These are phyloP conservation scores for Nyctalus aviator DNA, from an alignment of 2,797 vertebrate species.

Conservation along the genomic window DNA sequence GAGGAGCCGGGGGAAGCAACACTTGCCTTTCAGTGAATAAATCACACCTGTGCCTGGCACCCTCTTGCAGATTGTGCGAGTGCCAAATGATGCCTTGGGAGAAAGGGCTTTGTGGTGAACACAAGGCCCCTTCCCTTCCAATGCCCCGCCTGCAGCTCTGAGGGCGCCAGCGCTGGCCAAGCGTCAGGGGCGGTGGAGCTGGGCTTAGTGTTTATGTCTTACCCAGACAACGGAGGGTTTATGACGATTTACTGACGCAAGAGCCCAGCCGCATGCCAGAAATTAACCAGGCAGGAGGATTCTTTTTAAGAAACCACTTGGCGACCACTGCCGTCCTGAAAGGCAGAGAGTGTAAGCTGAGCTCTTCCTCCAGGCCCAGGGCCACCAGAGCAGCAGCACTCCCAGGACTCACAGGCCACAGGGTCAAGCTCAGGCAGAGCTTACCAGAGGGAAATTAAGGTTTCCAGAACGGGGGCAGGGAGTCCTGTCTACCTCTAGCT, in stretches of 20 bases:
- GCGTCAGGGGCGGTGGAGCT: slow-evolving; percentile 67
- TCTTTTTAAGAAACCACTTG: slow-evolving; percentile 82
- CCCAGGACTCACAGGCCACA: neutral
- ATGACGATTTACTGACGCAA: slow-evolving; percentile 88
- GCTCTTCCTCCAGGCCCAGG: neutral
- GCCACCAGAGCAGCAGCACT: neutral
- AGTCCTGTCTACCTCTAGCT: neutral
- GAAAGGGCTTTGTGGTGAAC: neutral
- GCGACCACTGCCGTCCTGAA: slow-evolving; percentile 45
- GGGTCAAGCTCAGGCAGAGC: neutral
- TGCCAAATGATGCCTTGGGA: rapidly evolving
- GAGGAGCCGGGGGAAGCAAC: neutral
- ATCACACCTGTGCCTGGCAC: neutral
- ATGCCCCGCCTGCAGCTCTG: slow-evolving; percentile 57
- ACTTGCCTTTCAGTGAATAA: neutral
- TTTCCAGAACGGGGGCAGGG: neutral
- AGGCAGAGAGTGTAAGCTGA: slow-evolving; percentile 67
- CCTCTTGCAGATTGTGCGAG: rapidly evolving
- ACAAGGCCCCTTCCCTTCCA: neutral
- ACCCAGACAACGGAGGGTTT: slow-evolving; percentile 81
- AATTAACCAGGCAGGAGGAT: slow-evolving; percentile 85
- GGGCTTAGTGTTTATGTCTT: slow-evolving; percentile 83
- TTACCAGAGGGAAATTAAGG: rapidly evolving
- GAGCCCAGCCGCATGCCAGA: slow-evolving; percentile 85
- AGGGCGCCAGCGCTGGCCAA: slow-evolving; percentile 80